Evolutionary conservation across 2,113 vertebrate genomes (phyloP).

Genomic region (Xenopus tropicalis): UCB_Xtro_10.0 CM004443.2:163894001-163894500

Average conservation of each 20-base stretch:
- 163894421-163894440: slow-evolving; percentile 6
- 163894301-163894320: slow-evolving; percentile 18
- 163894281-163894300: slow-evolving; percentile 28
- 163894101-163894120: too few relatives aligned
- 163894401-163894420: slow-evolving; percentile 17
- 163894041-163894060: too few relatives aligned
- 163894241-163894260: background rate
- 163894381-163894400: slow-evolving; percentile 20
- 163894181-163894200: too few relatives aligned
- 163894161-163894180: too few relatives aligned
- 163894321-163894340: slow-evolving; percentile 14
- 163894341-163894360: background rate
- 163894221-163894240: slow-evolving; percentile 1
- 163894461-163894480: slow-evolving; percentile 3
- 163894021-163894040: too few relatives aligned
- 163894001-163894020: too few relatives aligned
- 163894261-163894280: slow-evolving; percentile 7
- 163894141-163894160: too few relatives aligned
- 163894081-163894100: too few relatives aligned
- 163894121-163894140: too few relatives aligned
- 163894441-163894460: slow-evolving; percentile 19
- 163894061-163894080: too few relatives aligned
- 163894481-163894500: background rate
- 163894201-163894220: too few relatives aligned
- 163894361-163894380: background rate